These are phyloP conservation scores for Celastrina argiolus DNA, from an alignment of 2,888 invertebrate species.

Conservation along the genomic window DNA sequence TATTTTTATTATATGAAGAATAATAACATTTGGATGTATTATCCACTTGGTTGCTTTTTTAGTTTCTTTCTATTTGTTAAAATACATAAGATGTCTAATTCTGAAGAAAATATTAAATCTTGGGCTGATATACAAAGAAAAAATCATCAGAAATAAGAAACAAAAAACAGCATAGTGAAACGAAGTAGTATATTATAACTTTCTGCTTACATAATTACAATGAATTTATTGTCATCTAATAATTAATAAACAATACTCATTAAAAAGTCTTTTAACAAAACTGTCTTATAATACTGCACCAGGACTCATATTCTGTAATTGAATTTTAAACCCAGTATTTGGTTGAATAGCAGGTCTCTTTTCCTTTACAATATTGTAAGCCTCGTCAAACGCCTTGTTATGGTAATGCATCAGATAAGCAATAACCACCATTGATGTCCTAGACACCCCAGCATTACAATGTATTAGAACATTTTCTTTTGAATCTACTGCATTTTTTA, in stretches of 20 bases:
- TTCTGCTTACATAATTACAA: too few species aligned
- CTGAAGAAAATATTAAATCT: constrained; percentile 47
- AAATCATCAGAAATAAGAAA: constrained; percentile 34
- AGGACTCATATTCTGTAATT: constrained; percentile 69
- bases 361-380: constrained; percentile 81
- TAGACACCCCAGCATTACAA: constrained; percentile 95
- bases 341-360: constrained; percentile 85
- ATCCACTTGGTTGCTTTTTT: constrained; percentile 71
- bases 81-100: constrained; percentile 81
- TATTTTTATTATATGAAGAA: constrained; percentile 82
- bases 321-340: constrained; percentile 87
- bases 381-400: constrained; percentile 78
- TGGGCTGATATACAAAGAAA: constrained; percentile 63
- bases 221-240: background rate
- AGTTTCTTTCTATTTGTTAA: constrained; percentile 82
- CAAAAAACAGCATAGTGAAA: background rate
- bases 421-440: constrained; percentile 88
- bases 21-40: constrained; percentile 86
- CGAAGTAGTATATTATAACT: background rate
- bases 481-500: constrained; percentile 72
- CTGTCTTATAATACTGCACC: constrained; percentile 35
- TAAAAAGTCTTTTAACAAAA: background rate
- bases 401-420: constrained; percentile 86
- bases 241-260: background rate
- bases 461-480: constrained; percentile 85